Conservation (phyloP, 2,797 vertebrate genomes). For the Malacoctenus gilli region DNA sequence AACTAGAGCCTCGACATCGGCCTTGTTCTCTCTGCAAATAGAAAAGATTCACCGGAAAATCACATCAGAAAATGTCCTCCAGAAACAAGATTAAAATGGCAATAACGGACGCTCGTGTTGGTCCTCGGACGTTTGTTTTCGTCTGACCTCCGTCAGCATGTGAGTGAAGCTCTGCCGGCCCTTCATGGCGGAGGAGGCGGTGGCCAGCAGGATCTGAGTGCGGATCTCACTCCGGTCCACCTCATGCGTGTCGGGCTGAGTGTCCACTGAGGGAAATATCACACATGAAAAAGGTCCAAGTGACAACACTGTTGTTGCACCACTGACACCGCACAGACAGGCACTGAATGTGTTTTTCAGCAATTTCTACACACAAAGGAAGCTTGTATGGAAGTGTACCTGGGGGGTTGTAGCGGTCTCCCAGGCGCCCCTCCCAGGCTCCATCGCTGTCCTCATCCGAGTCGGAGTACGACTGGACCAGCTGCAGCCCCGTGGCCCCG, state of each 20-base stretch:
- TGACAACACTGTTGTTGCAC: no score
- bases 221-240: conserved; percentile 89
- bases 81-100: no score
- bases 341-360: no score
- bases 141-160: conserved; percentile 83
- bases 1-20: conserved; percentile 86
- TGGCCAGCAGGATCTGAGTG: conserved; percentile 90
- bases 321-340: no score
- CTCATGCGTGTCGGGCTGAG: conserved; percentile 88
- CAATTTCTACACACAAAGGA: no score
- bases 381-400: conserved; percentile 68
- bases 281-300: no score
- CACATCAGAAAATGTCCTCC: no score
- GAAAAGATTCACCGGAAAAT: no score
- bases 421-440: conserved; percentile 90
- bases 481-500: conserved; percentile 87
- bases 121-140: no score
- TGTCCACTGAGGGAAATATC: conserved; percentile 86
- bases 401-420: conserved; percentile 91
- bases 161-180: conserved; percentile 82
- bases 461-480: conserved; percentile 91
- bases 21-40: conserved; percentile 90
- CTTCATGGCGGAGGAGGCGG: conserved; percentile 78
- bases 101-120: no score
- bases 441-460: conserved; percentile 93